Evolutionary conservation across 1,140 invertebrate genomes (phyloP).

Genomic region (Papilio helenus): DNA sequence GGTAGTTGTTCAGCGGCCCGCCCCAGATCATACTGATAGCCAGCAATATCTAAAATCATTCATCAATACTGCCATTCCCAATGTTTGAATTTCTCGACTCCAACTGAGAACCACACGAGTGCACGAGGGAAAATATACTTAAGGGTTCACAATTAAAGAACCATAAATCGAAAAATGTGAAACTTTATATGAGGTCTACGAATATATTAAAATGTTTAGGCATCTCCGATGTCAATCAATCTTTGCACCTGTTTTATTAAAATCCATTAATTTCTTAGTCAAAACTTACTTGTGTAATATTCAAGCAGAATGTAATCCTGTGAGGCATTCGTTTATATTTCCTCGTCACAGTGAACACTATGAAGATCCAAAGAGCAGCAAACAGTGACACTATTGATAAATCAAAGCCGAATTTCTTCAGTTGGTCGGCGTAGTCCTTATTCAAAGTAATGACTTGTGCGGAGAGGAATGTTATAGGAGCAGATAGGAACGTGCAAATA

Average conservation of each 20-base stretch:
- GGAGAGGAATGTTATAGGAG: slow-evolving; percentile 97
- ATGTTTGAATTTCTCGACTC: background rate
- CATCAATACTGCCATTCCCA: slow-evolving; percentile 27
- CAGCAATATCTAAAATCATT: slow-evolving; percentile 71
- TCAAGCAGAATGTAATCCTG: slow-evolving; percentile 89
- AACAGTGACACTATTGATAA: slow-evolving; percentile 90
- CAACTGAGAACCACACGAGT: no score
- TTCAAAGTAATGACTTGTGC: slow-evolving; percentile 95
- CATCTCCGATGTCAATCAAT: no score
- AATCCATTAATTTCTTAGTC: no score
- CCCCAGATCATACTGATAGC: slow-evolving; percentile 88
- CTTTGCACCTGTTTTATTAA: no score
- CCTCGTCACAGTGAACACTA: slow-evolving; percentile 90
- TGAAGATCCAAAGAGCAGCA: slow-evolving; percentile 90
- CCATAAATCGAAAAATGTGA: no score
- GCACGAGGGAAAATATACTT: no score
- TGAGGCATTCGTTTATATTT: slow-evolving; percentile 92
- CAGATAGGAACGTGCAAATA: slow-evolving; percentile 95
- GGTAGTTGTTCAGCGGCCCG: slow-evolving; percentile 55
- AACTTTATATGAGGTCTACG: no score
- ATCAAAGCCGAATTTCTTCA: slow-evolving; percentile 92
- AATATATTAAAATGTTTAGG: no score
- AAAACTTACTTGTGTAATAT: slow-evolving; percentile 89
- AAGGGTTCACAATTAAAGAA: no score
- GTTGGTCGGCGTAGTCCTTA: slow-evolving; percentile 88